Evolutionary conservation across 2,888 invertebrate species (phyloP).

Genomic region (Tetanocera ferruginea): DNA sequence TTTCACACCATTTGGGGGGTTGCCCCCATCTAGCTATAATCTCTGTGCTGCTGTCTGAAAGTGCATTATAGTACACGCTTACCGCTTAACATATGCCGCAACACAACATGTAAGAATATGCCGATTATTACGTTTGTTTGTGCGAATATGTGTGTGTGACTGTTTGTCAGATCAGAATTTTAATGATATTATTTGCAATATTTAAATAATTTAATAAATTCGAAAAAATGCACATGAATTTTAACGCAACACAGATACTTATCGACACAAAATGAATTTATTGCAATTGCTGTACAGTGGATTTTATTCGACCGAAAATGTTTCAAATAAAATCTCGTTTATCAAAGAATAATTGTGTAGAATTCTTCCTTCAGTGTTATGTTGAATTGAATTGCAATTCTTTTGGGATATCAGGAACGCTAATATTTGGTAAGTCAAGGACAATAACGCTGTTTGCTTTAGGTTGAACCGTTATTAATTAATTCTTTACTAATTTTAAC

Average conservation of each 20-base stretch:
- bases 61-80: not conserved
- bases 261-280: slow-evolving; percentile 36
- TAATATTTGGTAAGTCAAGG: no score
- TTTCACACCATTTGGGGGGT: slow-evolving; percentile 22
- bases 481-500: no score
- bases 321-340: no score
- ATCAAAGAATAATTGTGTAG: no score
- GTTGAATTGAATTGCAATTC: no score
- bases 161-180: slow-evolving; percentile 20
- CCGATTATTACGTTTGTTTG: not conserved
- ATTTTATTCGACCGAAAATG: no score
- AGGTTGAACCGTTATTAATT: no score
- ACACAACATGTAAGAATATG: not conserved
- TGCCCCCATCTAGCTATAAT: not conserved
- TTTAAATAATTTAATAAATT: slow-evolving; percentile 38
- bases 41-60: not conserved
- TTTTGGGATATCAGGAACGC: no score
- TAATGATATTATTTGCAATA: slow-evolving; percentile 37
- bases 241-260: slow-evolving; percentile 25
- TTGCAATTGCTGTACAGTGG: slow-evolving; percentile 34
- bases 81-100: not conserved
- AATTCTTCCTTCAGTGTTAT: no score
- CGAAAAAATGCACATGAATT: slow-evolving; percentile 28
- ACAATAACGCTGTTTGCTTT: no score
- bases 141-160: not conserved